phyloP scores from a whole-genome alignment of 2,113 vertebrate species.

The Serranochromis macrocephalus region DNA sequence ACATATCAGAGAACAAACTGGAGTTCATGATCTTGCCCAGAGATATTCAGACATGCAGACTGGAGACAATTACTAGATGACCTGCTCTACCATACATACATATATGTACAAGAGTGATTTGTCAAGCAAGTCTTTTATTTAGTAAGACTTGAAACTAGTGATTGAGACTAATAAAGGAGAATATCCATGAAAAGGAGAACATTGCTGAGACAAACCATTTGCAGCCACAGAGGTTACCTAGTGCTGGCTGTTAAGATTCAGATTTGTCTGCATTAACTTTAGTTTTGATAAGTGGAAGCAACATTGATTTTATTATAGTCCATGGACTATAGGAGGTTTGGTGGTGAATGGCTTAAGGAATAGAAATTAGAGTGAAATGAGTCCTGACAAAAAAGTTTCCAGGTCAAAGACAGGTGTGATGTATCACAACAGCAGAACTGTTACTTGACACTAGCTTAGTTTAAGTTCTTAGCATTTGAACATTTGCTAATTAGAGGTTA shows the following conservation, averaged over 20 bases:
- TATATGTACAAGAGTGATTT: neutral
- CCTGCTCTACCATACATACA: neutral
- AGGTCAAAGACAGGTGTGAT: neutral
- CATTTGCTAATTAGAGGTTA: neutral
- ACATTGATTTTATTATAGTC: neutral
- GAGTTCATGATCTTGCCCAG: neutral
- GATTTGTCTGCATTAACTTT: neutral
- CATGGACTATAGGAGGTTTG: neutral
- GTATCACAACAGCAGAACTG: neutral
- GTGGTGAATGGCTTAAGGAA: neutral
- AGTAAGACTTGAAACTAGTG: neutral
- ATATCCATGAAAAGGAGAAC: neutral
- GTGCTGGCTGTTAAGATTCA: neutral
- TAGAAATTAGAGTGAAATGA: neutral
- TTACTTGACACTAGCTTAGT: neutral
- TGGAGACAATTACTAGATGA: neutral
- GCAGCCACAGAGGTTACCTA: neutral
- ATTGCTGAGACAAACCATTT: neutral
- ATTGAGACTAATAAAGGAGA: neutral
- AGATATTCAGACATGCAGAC: neutral
- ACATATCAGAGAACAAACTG: neutral
- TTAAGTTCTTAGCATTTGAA: neutral
- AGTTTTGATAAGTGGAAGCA: neutral
- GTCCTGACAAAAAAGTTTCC: neutral
- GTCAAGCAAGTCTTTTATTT: neutral